Conservation (phyloP, 2,888 invertebrate species). For the Netelia fuscicornis region DNA sequence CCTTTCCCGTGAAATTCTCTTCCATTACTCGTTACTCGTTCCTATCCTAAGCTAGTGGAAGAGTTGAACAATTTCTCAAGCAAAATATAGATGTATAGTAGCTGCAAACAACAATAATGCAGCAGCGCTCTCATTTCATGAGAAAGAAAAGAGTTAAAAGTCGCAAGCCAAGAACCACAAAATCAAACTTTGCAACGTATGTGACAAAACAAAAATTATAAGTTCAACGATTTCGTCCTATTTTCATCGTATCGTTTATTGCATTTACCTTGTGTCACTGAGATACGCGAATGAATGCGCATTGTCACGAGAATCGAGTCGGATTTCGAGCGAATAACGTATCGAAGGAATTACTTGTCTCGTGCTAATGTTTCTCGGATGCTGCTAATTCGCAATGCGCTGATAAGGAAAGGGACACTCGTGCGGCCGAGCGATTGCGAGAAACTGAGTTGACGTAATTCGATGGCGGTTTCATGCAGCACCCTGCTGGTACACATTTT, state of each 20-base stretch:
- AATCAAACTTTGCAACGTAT: not conserved
- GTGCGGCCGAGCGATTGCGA: slow-evolving; percentile 45
- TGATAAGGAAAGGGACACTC: slow-evolving; percentile 60
- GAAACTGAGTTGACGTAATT: slow-evolving; percentile 64
- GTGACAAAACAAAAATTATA: not conserved
- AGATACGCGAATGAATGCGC: slow-evolving; percentile 4
- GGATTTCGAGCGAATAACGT: slow-evolving; percentile 8
- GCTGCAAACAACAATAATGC: not conserved
- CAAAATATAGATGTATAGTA: not conserved
- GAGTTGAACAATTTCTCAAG: slow-evolving; percentile 17
- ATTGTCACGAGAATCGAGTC: slow-evolving; percentile 8
- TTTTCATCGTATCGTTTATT: too few relatives aligned
- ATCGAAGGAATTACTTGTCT: slow-evolving; percentile 24
- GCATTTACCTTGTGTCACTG: too few relatives aligned
- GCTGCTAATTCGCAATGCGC: slow-evolving; percentile 57
- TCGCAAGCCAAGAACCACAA: not conserved
- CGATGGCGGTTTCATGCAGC: slow-evolving; percentile 32
- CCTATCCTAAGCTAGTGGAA: slow-evolving; percentile 27
- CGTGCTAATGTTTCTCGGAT: slow-evolving; percentile 45
- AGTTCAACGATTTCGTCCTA: not conserved
- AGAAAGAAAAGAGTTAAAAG: not conserved
- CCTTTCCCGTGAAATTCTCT: slow-evolving; percentile 42
- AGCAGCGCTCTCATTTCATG: not conserved
- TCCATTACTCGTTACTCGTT: slow-evolving; percentile 26
- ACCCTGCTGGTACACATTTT: not conserved